Evolutionary conservation across 2,888 invertebrate species (phyloP).

Genomic region (Salpingus planirostris): DNA sequence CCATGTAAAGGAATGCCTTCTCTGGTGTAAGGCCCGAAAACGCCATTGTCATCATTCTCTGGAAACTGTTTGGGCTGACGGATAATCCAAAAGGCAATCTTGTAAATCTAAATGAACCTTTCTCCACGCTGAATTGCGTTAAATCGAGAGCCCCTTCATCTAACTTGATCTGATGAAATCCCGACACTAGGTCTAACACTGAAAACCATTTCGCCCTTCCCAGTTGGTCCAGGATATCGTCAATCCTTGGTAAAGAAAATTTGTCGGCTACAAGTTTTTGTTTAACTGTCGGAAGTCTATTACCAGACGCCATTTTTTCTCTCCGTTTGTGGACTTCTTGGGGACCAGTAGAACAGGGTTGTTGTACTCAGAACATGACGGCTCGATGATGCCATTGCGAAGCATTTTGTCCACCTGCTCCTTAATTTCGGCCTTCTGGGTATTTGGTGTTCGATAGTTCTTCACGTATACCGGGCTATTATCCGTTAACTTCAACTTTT

Average conservation of each 20-base stretch:
- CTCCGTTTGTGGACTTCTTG: conserved; percentile 9
- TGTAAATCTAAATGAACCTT: too few relatives aligned
- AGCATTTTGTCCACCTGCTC: conserved; percentile 14
- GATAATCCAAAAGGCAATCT: conserved; percentile 23
- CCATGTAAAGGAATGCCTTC: conserved; percentile 12
- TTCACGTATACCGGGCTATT: conserved; percentile 16
- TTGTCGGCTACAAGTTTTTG: neutral
- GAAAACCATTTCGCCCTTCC: neutral
- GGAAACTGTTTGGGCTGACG: conserved; percentile 20
- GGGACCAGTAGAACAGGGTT: neutral
- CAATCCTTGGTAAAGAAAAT: neutral
- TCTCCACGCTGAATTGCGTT: too few relatives aligned
- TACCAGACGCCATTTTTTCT: neutral
- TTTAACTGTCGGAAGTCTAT: neutral
- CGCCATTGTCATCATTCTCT: conserved; percentile 20
- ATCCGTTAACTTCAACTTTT: conserved; percentile 14
- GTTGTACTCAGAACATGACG: neutral
- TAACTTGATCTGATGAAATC: neutral
- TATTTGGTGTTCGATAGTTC: conserved; percentile 18
- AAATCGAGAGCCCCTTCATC: too few relatives aligned
- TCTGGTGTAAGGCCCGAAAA: conserved; percentile 18
- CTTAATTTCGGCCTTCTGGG: conserved; percentile 16
- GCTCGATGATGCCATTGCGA: conserved; percentile 1
- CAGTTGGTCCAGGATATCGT: neutral
- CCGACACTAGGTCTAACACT: neutral